Evolutionary conservation across 2,888 invertebrate species (phyloP).

Genomic region (Drosophila phalerata): DNA sequence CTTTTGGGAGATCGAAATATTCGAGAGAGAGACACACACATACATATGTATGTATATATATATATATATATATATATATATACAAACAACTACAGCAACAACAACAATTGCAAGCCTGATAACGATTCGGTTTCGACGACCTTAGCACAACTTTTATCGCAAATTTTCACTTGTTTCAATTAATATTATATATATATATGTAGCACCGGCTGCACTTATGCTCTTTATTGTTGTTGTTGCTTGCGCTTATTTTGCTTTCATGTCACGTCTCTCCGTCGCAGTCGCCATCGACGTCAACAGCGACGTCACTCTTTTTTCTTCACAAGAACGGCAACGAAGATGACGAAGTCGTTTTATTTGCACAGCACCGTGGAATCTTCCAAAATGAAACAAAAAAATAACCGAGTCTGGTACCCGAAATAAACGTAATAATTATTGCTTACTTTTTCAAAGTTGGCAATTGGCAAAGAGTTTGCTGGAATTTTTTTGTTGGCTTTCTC

Average conservation of each 20-base stretch:
- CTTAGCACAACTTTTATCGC: conserved; percentile 35
- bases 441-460: conserved; percentile 60
- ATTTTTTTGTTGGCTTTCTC: conserved; percentile 64
- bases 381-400: conserved; percentile 22
- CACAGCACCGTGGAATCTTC: conserved; percentile 40
- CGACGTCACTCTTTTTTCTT: neutral
- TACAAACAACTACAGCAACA: neutral
- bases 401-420: neutral
- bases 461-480: conserved; percentile 61
- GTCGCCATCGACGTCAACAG: conserved; percentile 40
- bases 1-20: conserved; percentile 2
- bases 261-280: conserved; percentile 74
- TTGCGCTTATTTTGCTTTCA: conserved; percentile 57
- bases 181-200: conserved; percentile 20
- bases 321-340: conserved; percentile 60
- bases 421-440: conserved; percentile 35
- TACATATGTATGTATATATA: neutral
- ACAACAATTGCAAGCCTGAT: conserved; percentile 24
- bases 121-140: conserved; percentile 28
- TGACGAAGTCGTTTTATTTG: conserved; percentile 81
- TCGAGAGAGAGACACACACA: conserved; percentile 2
- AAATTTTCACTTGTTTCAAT: conserved; percentile 48
- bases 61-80: neutral
- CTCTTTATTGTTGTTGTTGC: conserved; percentile 38
- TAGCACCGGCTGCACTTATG: conserved; percentile 51